phyloP scores from a whole-genome alignment of 2,113 vertebrate species.

The Phrynosoma blainvillii region DNA sequence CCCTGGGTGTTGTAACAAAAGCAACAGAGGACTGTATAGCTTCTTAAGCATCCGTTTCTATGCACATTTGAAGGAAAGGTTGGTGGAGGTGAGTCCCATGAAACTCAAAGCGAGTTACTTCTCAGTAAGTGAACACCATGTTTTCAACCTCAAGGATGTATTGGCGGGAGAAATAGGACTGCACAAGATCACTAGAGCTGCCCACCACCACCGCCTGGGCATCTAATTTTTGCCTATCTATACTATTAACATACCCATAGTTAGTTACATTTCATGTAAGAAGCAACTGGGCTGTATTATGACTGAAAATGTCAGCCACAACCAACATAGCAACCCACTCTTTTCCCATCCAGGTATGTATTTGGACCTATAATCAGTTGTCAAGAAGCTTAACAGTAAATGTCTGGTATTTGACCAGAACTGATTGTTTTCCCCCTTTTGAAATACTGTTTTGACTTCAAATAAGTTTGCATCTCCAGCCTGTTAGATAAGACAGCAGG shows the following conservation, averaged over 20 bases:
- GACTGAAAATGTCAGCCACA: not conserved
- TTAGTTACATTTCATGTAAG: not conserved
- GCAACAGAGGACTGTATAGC: too few relatives aligned
- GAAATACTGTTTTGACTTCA: slow-evolving; percentile 14
- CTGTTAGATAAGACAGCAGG: slow-evolving; percentile 10
- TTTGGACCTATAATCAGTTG: not conserved
- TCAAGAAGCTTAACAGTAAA: slow-evolving; percentile 1
- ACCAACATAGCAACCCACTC: not conserved
- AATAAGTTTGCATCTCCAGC: not conserved
- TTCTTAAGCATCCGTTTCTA: too few relatives aligned
- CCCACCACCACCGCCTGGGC: too few relatives aligned
- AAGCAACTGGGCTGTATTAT: not conserved
- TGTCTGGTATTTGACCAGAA: not conserved
- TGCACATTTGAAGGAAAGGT: too few relatives aligned
- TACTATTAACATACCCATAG: not conserved
- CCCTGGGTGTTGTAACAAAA: too few relatives aligned
- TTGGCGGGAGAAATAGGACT: too few relatives aligned
- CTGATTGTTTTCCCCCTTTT: not conserved
- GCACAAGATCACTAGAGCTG: too few relatives aligned
- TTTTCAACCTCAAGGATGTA: too few relatives aligned
- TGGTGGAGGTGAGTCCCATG: too few relatives aligned
- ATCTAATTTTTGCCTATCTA: too few relatives aligned
- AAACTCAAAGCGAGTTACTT: too few relatives aligned
- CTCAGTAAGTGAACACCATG: too few relatives aligned
- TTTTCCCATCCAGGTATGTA: not conserved